phyloP scores from a whole-genome alignment of 2,797 vertebrate genomes.

The Lacerta viridis region DNA sequence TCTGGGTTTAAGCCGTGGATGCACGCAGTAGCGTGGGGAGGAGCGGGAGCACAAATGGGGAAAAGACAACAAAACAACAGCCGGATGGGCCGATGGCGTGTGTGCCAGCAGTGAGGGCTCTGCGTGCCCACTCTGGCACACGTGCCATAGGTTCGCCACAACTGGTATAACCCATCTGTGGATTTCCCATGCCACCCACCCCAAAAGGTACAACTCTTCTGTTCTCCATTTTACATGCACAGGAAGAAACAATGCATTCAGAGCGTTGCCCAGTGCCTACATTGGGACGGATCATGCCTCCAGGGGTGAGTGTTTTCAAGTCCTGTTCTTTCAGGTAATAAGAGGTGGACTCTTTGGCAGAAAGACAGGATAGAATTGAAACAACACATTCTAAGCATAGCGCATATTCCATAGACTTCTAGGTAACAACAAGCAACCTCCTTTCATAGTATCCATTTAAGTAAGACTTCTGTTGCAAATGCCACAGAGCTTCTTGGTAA shows the following conservation, averaged over 20 bases:
- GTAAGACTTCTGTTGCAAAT: not conserved
- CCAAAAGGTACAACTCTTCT: not conserved
- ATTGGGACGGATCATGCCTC: not conserved
- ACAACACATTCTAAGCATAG: not conserved
- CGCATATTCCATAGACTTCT: not conserved
- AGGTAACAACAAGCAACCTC: not conserved
- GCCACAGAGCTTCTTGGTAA: not conserved
- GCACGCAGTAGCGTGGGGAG: too few relatives aligned
- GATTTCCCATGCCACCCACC: too few relatives aligned
- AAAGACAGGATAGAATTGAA: not conserved
- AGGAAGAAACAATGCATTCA: not conserved
- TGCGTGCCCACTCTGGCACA: too few relatives aligned
- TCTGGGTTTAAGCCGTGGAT: too few relatives aligned
- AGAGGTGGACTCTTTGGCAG: not conserved
- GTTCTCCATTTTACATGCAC: not conserved
- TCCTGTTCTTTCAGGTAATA: not conserved
- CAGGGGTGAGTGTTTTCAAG: not conserved
- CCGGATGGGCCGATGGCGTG: too few relatives aligned
- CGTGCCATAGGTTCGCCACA: too few relatives aligned
- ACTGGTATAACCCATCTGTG: too few relatives aligned
- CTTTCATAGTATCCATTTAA: not conserved
- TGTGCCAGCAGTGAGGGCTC: too few relatives aligned
- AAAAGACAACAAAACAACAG: too few relatives aligned
- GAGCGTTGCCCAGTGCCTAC: not conserved
- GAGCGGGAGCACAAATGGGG: too few relatives aligned